A percentile compares a stretch with the other conserved stretches of the same genome.
These are phyloP conservation scores for Oncorhynchus tshawytscha DNA, from an alignment of 2,113 vertebrate genomes.

Conservation along the genomic window DNA sequence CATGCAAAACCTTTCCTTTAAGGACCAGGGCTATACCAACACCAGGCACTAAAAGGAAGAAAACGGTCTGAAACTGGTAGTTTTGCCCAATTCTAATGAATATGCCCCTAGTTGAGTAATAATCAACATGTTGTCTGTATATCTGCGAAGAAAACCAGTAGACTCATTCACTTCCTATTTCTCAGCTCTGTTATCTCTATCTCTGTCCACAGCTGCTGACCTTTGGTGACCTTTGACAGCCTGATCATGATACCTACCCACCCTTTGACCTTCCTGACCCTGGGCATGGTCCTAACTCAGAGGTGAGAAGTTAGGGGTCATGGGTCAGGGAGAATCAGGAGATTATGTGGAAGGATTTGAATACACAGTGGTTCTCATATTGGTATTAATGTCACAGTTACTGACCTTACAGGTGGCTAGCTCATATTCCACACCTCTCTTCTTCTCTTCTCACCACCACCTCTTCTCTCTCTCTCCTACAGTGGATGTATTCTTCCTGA, in stretches of 20 bases:
- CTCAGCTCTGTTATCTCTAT: not conserved
- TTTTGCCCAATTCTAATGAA: not conserved
- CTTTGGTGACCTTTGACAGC: conserved; percentile 20
- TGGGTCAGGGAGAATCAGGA: not conserved
- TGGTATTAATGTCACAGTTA: not conserved
- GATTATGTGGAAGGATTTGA: not conserved
- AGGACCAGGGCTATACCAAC: no score
- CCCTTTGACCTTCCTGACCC: conserved; percentile 38
- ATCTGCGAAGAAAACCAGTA: no score
- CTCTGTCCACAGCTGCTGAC: conserved; percentile 20
- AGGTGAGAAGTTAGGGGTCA: conserved; percentile 49
- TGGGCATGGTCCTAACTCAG: conserved; percentile 41
- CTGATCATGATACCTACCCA: conserved; percentile 38
- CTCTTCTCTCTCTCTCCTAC: not conserved
- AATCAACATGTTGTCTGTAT: not conserved
- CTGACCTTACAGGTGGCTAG: not conserved
- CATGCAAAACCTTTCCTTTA: no score
- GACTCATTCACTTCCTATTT: not conserved
- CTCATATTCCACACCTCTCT: not conserved
- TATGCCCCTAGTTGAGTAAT: not conserved
- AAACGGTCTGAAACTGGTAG: no score
- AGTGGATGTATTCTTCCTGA: conserved; percentile 65
- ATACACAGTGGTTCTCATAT: not conserved
- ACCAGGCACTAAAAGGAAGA: no score
- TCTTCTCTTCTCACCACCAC: not conserved